These are phyloP conservation scores for Rhynchonema sp. DNA, from an alignment of 2,888 invertebrate genomes.

Conservation along the genomic window DNA sequence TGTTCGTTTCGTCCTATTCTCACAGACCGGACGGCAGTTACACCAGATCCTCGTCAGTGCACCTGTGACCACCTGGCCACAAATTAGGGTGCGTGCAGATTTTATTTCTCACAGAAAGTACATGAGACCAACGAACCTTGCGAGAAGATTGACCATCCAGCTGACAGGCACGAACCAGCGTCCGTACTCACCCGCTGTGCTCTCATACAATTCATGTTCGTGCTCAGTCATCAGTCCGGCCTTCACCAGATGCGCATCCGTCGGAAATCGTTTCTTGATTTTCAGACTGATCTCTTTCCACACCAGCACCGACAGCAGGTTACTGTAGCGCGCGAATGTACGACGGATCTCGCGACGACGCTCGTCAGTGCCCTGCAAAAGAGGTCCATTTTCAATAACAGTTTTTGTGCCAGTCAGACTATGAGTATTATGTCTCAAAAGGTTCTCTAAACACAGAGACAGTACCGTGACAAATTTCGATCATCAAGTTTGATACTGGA, in stretches of 20 bases:
- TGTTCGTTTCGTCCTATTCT: too few species aligned
- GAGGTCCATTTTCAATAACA: too few species aligned
- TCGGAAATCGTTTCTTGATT: constrained; percentile 6
- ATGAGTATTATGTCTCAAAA: too few species aligned
- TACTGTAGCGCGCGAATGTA: constrained; percentile 3
- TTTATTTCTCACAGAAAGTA: neutral
- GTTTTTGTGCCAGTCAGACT: too few species aligned
- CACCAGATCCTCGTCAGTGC: too few species aligned
- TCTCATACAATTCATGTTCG: neutral
- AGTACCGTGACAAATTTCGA: too few species aligned
- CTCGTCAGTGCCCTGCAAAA: neutral
- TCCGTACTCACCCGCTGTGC: neutral
- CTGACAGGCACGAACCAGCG: constrained; percentile 2
- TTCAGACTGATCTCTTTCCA: constrained; percentile 7
- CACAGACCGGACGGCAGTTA: too few species aligned
- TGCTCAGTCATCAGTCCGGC: neutral
- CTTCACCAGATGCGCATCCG: constrained; percentile 2
- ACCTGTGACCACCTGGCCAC: too few species aligned
- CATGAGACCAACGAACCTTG: neutral
- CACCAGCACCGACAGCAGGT: constrained; percentile 2
- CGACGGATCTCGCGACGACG: neutral
- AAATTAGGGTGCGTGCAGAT: too few species aligned
- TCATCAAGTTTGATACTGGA: too few species aligned
- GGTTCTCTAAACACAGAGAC: too few species aligned
- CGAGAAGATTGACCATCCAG: constrained; percentile 4